phyloP scores from a whole-genome alignment of 2,888 invertebrate species.

The Colletes collaris region DNA sequence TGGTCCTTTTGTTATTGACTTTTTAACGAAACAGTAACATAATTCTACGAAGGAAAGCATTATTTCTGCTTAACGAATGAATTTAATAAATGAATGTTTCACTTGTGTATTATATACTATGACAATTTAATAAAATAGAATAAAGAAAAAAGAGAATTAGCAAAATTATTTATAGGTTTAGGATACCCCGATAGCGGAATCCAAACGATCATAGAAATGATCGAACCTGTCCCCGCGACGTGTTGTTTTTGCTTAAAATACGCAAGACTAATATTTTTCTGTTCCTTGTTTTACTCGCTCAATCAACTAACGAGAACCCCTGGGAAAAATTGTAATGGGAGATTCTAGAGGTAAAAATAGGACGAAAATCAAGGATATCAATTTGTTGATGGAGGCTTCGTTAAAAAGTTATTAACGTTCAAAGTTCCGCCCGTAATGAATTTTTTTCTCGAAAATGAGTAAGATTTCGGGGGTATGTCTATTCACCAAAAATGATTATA shows the following conservation, averaged over 20 bases:
- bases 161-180: slow-evolving; percentile 21
- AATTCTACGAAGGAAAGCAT: slow-evolving; percentile 53
- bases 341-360: too few relatives aligned
- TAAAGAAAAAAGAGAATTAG: slow-evolving; percentile 27
- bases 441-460: too few relatives aligned
- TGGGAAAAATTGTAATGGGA: too few relatives aligned
- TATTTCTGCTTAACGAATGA: slow-evolving; percentile 66
- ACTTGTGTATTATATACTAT: slow-evolving; percentile 57
- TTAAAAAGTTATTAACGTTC: too few relatives aligned
- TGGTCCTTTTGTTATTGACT: slow-evolving; percentile 63
- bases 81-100: slow-evolving; percentile 65
- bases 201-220: neutral
- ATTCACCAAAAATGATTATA: too few relatives aligned
- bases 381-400: too few relatives aligned
- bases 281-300: neutral
- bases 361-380: too few relatives aligned
- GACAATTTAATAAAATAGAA: slow-evolving; percentile 61
- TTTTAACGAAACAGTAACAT: slow-evolving; percentile 59
- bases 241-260: slow-evolving; percentile 2
- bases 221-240: slow-evolving; percentile 4
- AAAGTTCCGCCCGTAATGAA: too few relatives aligned
- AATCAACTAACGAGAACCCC: neutral
- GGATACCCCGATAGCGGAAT: neutral
- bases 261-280: neutral
- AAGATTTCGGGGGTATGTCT: too few relatives aligned